These are phyloP conservation scores for Melanotaenia boesemani DNA, from an alignment of 2,797 vertebrate species.

Conservation along the genomic window DNA sequence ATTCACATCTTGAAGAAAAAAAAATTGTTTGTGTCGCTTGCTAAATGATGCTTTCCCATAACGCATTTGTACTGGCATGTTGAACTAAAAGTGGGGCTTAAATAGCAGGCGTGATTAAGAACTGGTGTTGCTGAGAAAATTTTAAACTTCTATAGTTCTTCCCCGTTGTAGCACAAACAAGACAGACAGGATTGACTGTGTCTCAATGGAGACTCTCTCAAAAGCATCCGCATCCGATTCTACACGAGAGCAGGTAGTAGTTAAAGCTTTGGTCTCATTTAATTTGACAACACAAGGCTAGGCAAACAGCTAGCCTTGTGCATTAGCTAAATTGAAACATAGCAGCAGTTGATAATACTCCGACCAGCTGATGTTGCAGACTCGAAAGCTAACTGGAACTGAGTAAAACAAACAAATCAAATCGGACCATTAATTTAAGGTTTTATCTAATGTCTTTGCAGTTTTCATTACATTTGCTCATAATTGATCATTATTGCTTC, in stretches of 20 bases:
- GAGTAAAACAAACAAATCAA: background rate
- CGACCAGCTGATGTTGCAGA: conserved; percentile 27
- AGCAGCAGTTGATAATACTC: conserved; percentile 47
- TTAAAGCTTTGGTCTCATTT: background rate
- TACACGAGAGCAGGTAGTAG: conserved; percentile 54
- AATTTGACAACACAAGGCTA: background rate
- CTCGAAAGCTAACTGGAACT: background rate
- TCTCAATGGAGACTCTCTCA: conserved; percentile 71
- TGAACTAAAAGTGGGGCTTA: background rate
- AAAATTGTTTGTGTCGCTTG: conserved; percentile 22
- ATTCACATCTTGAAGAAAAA: background rate
- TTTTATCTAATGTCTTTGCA: background rate
- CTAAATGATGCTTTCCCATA: conserved; percentile 46
- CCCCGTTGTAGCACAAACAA: background rate
- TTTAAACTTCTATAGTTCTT: conserved; percentile 6
- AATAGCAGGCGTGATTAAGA: conserved; percentile 1
- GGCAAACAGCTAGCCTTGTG: background rate
- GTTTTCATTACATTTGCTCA: background rate
- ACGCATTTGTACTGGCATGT: background rate
- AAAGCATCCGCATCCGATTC: conserved; percentile 53
- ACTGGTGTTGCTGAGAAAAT: background rate
- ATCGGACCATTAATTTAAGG: background rate
- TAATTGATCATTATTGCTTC: background rate
- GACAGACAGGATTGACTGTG: conserved; percentile 20
- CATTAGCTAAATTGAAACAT: conserved; percentile 1